These are phyloP conservation scores for Cephus sareptanus DNA, from an alignment of 2,888 invertebrate species.

Conservation along the genomic window DNA sequence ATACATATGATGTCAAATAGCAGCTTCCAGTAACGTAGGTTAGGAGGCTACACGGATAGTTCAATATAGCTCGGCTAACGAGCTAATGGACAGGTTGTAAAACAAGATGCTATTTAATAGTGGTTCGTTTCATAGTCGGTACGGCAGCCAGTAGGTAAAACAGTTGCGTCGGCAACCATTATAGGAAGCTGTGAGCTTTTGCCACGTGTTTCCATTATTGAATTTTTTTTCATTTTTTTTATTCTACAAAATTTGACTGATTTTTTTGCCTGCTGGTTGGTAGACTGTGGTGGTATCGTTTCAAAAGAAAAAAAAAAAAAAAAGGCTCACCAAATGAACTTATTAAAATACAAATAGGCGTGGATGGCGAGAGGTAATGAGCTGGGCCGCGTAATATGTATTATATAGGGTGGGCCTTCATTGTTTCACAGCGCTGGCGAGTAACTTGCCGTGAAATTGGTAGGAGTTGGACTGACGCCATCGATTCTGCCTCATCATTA, in stretches of 20 bases:
- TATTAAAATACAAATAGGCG: slow-evolving; percentile 44
- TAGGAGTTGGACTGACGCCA: slow-evolving; percentile 59
- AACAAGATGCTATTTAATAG: slow-evolving; percentile 22
- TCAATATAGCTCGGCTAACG: slow-evolving; percentile 17
- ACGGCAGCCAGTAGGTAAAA: not conserved
- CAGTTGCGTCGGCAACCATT: not conserved
- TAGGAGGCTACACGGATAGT: not conserved
- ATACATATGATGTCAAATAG: not conserved
- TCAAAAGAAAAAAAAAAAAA: not conserved
- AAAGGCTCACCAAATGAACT: slow-evolving; percentile 29
- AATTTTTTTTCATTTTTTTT: not conserved
- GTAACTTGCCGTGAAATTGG: slow-evolving; percentile 64
- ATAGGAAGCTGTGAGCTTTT: not conserved
- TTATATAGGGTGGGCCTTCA: slow-evolving; percentile 49
- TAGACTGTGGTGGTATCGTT: not conserved
- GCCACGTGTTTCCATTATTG: not conserved
- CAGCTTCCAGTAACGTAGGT: not conserved
- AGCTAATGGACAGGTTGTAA: slow-evolving; percentile 22
- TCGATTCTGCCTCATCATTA: slow-evolving; percentile 55
- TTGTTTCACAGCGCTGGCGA: slow-evolving; percentile 59
- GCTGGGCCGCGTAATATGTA: slow-evolving; percentile 49
- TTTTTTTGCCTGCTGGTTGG: not conserved
- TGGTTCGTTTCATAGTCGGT: slow-evolving; percentile 1
- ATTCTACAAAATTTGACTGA: not conserved
- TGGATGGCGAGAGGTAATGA: slow-evolving; percentile 36